Base-by-base conservation (phyloP, 2,888 invertebrate species). In the Drosophila kambysellisi region DNA sequence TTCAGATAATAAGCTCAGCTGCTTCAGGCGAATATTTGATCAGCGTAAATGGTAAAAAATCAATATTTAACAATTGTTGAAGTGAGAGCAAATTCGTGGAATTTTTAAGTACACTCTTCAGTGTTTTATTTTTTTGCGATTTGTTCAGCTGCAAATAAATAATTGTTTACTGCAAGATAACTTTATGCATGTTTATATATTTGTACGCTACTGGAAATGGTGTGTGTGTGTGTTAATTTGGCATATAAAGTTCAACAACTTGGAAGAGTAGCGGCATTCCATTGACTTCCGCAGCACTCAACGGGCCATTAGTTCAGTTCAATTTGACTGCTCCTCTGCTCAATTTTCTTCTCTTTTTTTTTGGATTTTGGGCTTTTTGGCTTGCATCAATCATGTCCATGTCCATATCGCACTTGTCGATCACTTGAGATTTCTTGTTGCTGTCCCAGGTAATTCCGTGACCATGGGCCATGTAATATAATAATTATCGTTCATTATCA, bases 401-500 rank as follows among this genome's bases (percentile, higher is more conserved):
- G 58, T 67, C 53, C 41, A 77, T 41, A 35, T 64, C 39, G 32
- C 41, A 59, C 58, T 71, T 65, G 64, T 57, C 39, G 50, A 67
- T 39, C 57, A 50, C 39, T 68, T 41, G 41, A 20, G 17, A 64
- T 61, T 62, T 66, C 35, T 52, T 54, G 30, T 56, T 29, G 48
- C 70, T 33, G 60, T 58, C 46, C 46, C 17, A 64, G 63, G 53
- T 50, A 57, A 54, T 67, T 48, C 65, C 62, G 60, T 70, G 77
- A 64, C 74, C 66, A 67, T 78, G 74, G 69, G 50, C 69, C 75
- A 60, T 83, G 83, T 83, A 83, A 83, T 59, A 80, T 59, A 80
- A 71, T 78, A 76, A 83, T 80, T 83, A 83, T 83, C 82, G 82
- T 80, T 82, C 82, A 83, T 83, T 83, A 83, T 82, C 83, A 83